Evolutionary conservation across 2,797 vertebrate species (phyloP).

Genomic region (Bradypodion pumilum): DNA sequence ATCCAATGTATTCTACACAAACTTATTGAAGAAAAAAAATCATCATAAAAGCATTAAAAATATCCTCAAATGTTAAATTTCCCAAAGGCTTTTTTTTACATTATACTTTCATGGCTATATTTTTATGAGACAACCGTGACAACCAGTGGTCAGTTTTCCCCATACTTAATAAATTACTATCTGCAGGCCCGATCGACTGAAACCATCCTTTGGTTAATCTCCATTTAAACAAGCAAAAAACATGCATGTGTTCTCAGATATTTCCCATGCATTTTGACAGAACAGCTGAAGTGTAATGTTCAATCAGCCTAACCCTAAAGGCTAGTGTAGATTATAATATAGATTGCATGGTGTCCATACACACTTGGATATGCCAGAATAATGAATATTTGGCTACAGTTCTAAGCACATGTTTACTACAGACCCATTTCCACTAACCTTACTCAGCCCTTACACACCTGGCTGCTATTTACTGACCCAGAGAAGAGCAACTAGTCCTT

Average conservation of each 20-base stretch:
- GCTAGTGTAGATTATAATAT: no score
- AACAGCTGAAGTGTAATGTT: no score
- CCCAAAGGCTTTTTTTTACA: slow-evolving; percentile 25
- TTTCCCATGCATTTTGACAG: not conserved
- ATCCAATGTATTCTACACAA: not conserved
- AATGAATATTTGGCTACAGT: not conserved
- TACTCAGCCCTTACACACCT: no score
- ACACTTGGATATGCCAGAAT: not conserved
- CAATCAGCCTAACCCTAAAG: no score
- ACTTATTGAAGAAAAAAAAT: not conserved
- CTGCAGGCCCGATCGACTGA: not conserved
- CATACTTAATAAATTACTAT: not conserved
- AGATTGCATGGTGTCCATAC: no score
- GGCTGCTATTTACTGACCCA: no score
- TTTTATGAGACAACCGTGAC: slow-evolving; percentile 79
- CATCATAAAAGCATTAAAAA: not conserved
- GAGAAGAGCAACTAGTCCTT: no score
- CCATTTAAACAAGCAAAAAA: not conserved
- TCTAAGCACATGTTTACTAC: not conserved
- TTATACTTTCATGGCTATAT: not conserved
- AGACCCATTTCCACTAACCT: not conserved
- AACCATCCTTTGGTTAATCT: not conserved
- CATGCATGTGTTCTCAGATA: not conserved
- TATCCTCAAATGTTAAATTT: not conserved
- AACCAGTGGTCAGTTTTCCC: slow-evolving; percentile 68